phyloP scores from a whole-genome alignment of 1,140 invertebrate genomes.

The Aphelenchoides fujianensis region DNA sequence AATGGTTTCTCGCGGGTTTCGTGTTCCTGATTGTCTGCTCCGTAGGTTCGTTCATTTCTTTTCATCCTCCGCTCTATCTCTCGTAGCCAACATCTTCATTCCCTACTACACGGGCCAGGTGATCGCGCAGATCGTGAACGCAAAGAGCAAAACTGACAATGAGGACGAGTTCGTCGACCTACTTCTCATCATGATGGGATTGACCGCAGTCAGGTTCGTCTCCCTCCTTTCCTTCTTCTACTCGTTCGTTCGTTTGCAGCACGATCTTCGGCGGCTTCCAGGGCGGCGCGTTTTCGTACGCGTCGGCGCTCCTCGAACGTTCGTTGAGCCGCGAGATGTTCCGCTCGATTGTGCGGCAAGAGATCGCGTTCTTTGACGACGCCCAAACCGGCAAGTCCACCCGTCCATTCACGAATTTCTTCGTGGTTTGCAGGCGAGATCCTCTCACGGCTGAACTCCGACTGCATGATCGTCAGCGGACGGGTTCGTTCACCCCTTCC shows the following conservation, averaged over 20 bases:
- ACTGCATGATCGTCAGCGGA: not conserved
- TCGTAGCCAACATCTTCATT: slow-evolving; percentile 47
- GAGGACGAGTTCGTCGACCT: not conserved
- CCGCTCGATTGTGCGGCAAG: slow-evolving; percentile 12
- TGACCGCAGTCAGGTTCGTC: not conserved
- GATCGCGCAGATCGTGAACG: slow-evolving; percentile 39
- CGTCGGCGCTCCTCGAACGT: slow-evolving; percentile 36
- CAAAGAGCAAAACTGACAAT: not conserved
- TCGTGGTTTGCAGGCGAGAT: too few species aligned
- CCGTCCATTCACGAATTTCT: too few species aligned
- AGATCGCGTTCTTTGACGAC: slow-evolving; percentile 46
- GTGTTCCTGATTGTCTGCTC: slow-evolving; percentile 27
- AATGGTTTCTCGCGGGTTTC: slow-evolving; percentile 23
- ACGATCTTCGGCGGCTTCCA: slow-evolving; percentile 6
- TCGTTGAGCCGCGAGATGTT: slow-evolving; percentile 34
- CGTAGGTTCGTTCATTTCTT: too few species aligned
- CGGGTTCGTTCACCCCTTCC: too few species aligned
- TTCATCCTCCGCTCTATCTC: too few species aligned
- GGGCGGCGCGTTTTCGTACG: slow-evolving; percentile 45
- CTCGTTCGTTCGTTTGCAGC: not conserved
- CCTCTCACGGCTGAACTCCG: slow-evolving; percentile 30
- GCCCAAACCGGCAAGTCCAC: too few species aligned
- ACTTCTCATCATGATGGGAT: not conserved
- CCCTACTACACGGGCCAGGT: slow-evolving; percentile 51
- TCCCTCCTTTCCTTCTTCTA: too few species aligned